Evolutionary conservation across 2,113 vertebrate genomes (phyloP).

Genomic region (Psittacara wagleri): DNA sequence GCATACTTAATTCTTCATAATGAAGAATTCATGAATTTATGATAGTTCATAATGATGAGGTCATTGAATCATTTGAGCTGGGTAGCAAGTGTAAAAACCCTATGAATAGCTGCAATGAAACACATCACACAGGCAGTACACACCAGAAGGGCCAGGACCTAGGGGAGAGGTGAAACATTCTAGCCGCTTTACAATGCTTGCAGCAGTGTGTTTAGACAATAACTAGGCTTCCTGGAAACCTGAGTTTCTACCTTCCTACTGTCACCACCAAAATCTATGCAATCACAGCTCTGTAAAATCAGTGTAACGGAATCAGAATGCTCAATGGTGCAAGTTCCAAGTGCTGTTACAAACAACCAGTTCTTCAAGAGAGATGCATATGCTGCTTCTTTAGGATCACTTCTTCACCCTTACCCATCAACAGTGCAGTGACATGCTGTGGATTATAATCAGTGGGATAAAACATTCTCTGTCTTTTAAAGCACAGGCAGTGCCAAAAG

Average conservation of each 20-base stretch:
- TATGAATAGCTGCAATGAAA: neutral
- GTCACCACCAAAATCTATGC: neutral
- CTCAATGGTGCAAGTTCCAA: neutral
- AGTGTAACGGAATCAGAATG: neutral
- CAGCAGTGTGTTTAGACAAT: neutral
- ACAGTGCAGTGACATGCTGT: neutral
- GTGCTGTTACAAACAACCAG: neutral
- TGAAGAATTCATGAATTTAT: neutral
- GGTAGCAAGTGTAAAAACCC: neutral
- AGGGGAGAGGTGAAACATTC: neutral
- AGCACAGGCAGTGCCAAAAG: neutral
- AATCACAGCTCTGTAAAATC: neutral
- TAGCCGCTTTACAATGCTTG: neutral
- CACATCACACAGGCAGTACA: neutral
- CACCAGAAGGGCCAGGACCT: neutral
- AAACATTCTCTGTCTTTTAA: neutral
- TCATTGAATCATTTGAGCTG: neutral
- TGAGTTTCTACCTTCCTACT: neutral
- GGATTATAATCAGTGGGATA: neutral
- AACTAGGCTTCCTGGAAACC: neutral
- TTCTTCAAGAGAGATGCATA: neutral
- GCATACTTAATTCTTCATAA: neutral
- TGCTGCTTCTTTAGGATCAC: neutral
- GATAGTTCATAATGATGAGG: neutral
- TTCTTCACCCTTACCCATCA: neutral